Evolutionary conservation across 2,797 vertebrate species (phyloP).

Genomic region (Coranthus polyacanthus): DNA sequence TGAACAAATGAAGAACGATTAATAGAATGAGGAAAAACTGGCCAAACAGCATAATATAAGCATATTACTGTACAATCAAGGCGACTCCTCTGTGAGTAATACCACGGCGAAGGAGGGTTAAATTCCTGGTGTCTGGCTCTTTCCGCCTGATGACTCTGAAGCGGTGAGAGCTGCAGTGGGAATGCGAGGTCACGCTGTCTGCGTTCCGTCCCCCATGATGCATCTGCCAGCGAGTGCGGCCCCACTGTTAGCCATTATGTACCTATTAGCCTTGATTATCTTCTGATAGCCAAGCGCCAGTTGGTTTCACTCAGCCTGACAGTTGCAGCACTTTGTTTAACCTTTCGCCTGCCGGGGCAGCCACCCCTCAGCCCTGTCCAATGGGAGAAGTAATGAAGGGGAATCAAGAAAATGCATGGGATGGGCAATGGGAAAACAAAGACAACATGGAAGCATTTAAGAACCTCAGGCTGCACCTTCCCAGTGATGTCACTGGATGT

Average conservation of each 20-base stretch:
- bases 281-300: conserved; percentile 93
- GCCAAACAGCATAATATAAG: conserved; percentile 28
- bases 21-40: conserved; percentile 14
- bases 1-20: conserved; percentile 39
- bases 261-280: conserved; percentile 99
- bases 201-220: conserved; percentile 90
- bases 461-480: conserved; percentile 40
- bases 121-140: conserved; percentile 75
- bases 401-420: conserved; percentile 68
- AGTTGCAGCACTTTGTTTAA: conserved; percentile 95
- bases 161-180: conserved; percentile 72
- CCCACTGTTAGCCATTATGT: conserved; percentile 96
- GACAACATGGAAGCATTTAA: conserved; percentile 82
- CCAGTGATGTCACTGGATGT: conserved; percentile 33
- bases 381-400: conserved; percentile 88
- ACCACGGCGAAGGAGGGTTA: conserved; percentile 51
- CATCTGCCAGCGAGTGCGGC: conserved; percentile 90
- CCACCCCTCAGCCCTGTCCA: conserved; percentile 78
- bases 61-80: conserved; percentile 48
- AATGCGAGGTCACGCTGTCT: conserved; percentile 84
- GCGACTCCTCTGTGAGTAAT: conserved; percentile 56
- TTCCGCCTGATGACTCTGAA: conserved; percentile 73
- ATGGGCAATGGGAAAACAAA: conserved; percentile 80
- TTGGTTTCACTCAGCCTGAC: conserved; percentile 98
- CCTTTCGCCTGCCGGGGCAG: conserved; percentile 89